phyloP scores from a whole-genome alignment of 2,888 invertebrate genomes.

The Nymphalis c-album region DNA sequence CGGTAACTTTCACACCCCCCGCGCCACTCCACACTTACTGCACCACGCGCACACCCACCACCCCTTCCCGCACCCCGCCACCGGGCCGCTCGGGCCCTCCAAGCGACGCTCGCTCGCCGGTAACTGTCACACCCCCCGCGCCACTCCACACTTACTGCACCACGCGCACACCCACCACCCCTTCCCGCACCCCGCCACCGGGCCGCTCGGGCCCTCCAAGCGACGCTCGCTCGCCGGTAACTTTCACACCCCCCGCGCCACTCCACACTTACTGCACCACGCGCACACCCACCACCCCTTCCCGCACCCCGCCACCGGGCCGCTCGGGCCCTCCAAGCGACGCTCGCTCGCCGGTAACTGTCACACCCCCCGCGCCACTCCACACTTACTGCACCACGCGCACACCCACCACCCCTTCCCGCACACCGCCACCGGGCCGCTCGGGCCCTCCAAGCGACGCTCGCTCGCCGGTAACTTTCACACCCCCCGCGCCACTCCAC shows the following conservation, averaged over 20 bases:
- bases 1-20: conserved; percentile 65
- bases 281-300: conserved; percentile 63
- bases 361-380: background rate
- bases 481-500: background rate
- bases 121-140: conserved; percentile 42
- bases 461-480: conserved; percentile 87
- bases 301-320: conserved; percentile 97
- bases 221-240: conserved; percentile 91
- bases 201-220: conserved; percentile 95
- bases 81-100: conserved; percentile 95
- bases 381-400: conserved; percentile 94
- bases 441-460: conserved; percentile 95
- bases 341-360: conserved; percentile 89
- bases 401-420: conserved; percentile 97
- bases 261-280: background rate
- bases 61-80: conserved; percentile 94
- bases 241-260: background rate
- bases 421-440: conserved; percentile 95
- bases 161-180: conserved; percentile 96
- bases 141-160: too few relatives aligned
- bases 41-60: background rate
- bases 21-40: background rate
- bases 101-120: conserved; percentile 94
- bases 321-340: conserved; percentile 95
- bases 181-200: conserved; percentile 97